phyloP scores from a whole-genome alignment of 1,140 invertebrate species.

The Bombus superbus region DNA sequence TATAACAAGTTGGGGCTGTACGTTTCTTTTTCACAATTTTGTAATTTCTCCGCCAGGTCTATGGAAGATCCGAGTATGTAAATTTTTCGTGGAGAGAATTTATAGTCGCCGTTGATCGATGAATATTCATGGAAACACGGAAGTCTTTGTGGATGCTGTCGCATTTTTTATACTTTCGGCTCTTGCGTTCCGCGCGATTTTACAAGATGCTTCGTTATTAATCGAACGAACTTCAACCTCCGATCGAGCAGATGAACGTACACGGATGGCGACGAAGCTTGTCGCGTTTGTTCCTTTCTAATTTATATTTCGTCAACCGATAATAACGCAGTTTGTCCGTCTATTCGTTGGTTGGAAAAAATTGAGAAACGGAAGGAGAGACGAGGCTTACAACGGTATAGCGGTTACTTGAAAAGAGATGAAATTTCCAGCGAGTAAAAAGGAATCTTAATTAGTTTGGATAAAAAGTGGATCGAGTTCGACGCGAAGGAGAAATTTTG shows the following conservation, averaged over 20 bases:
- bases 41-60: neutral
- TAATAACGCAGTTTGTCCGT: neutral
- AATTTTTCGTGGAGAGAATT: neutral
- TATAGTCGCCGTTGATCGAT: neutral
- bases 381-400: too few species aligned
- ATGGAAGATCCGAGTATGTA: neutral
- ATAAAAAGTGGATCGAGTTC: neutral
- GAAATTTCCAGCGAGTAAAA: neutral
- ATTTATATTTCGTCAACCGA: neutral
- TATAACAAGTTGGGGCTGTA: too few species aligned
- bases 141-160: neutral
- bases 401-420: neutral
- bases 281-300: neutral
- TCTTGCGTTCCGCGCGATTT: neutral
- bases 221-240: neutral
- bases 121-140: neutral
- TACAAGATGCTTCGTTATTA: neutral
- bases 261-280: too few species aligned
- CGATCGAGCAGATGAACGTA: too few species aligned
- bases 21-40: too few species aligned
- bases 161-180: neutral
- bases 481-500: neutral
- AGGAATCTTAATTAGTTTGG: slow-evolving; percentile 11
- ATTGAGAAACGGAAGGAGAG: neutral
- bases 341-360: neutral